phyloP scores from a whole-genome alignment of 2,888 invertebrate species.

The Stenoptilia bipunctidactyla region DNA sequence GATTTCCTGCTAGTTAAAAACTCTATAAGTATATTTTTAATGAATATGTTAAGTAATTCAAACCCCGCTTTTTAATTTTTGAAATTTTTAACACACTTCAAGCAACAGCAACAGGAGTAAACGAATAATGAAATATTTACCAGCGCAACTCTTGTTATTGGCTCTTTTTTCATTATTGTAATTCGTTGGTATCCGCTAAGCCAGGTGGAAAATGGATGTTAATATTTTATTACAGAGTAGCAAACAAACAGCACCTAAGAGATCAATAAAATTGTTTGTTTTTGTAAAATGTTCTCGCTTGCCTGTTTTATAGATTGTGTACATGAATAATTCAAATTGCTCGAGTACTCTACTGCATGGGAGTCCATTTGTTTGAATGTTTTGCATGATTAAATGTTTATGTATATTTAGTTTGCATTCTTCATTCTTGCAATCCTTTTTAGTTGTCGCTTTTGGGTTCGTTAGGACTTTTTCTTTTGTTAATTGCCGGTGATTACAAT shows the following conservation, averaged over 20 bases:
- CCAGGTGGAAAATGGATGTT: constrained; percentile 66
- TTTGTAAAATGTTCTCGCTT: constrained; percentile 61
- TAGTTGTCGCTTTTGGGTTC: too few relatives aligned
- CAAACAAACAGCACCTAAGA: constrained; percentile 60
- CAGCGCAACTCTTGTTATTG: constrained; percentile 11
- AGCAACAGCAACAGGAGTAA: too few relatives aligned
- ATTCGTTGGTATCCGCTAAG: constrained; percentile 42
- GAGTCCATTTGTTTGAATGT: constrained; percentile 60
- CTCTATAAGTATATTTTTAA: too few relatives aligned
- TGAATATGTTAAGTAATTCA: too few relatives aligned
- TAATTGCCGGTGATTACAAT: too few relatives aligned
- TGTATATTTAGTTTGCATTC: neutral
- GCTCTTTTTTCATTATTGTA: constrained; percentile 57
- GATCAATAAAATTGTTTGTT: constrained; percentile 72
- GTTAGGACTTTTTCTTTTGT: too few relatives aligned
- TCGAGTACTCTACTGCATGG: constrained; percentile 34
- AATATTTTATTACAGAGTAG: constrained; percentile 64
- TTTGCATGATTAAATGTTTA: constrained; percentile 45
- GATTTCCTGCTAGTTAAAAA: too few relatives aligned
- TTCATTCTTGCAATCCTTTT: too few relatives aligned
- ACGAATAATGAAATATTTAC: too few relatives aligned
- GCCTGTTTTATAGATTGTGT: constrained; percentile 65
- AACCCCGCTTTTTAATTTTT: too few relatives aligned
- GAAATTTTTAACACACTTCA: too few relatives aligned
- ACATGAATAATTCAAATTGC: constrained; percentile 63